Percentiles rank a stretch among this genome's conserved stretches.
phyloP scores from a whole-genome alignment of 1,140 invertebrate genomes.

The Daktulosphaira vitifoliae region DNA sequence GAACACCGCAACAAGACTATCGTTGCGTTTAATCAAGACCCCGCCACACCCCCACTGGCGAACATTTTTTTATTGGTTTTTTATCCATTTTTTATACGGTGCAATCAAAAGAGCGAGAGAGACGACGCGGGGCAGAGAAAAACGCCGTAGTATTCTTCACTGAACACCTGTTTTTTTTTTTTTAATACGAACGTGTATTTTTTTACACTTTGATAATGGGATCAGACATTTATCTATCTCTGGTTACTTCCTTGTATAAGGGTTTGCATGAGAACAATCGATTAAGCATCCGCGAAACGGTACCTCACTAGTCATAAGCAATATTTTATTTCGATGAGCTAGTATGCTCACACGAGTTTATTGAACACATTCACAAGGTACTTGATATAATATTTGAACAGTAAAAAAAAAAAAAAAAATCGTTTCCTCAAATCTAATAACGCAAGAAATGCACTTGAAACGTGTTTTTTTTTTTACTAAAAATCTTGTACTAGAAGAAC shows the following conservation, averaged over 20 bases:
- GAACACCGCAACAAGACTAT: neutral
- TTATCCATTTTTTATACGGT: no score
- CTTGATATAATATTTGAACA: no score
- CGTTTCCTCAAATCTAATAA: no score
- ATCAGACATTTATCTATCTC: slow-evolving; percentile 28
- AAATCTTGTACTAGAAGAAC: no score
- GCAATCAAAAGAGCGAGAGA: neutral
- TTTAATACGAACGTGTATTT: slow-evolving; percentile 16
- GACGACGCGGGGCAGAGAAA: neutral
- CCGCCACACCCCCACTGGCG: slow-evolving; percentile 18
- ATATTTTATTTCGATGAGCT: no score
- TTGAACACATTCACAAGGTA: no score
- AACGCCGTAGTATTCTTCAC: neutral
- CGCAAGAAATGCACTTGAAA: no score
- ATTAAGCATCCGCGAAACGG: neutral
- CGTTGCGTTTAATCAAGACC: slow-evolving; percentile 28
- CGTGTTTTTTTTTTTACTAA: no score
- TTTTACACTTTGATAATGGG: slow-evolving; percentile 27
- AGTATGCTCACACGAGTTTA: no score
- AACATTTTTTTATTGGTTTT: neutral
- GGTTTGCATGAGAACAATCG: slow-evolving; percentile 26
- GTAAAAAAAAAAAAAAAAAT: no score
- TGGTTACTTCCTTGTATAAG: slow-evolving; percentile 25
- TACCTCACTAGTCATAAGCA: no score
- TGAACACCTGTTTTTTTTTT: slow-evolving; percentile 28